Evolutionary conservation across 2,888 invertebrate genomes (phyloP).

Genomic region (Microplitis deprimator): DNA sequence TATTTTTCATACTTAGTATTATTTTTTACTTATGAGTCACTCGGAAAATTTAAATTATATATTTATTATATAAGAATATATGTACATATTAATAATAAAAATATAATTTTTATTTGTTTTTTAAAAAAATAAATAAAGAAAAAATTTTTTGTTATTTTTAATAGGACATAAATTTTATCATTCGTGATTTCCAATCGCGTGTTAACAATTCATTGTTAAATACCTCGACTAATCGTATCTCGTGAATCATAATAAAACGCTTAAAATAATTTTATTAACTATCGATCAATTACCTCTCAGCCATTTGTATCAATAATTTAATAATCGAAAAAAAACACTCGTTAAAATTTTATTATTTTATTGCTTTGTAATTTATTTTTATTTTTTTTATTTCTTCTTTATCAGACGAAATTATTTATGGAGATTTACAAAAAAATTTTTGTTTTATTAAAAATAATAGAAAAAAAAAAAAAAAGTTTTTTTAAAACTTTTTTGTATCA

Average conservation of each 20-base stretch:
- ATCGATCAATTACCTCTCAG: neutral
- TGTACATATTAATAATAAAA: too few species aligned
- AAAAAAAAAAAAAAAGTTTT: slow-evolving; percentile 53
- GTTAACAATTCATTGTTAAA: neutral
- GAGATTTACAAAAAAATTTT: neutral
- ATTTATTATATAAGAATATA: too few species aligned
- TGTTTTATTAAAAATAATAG: slow-evolving; percentile 2
- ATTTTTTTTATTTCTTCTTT: slow-evolving; percentile 2
- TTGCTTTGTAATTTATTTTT: neutral
- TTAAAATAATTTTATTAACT: slow-evolving; percentile 1
- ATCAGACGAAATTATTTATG: neutral
- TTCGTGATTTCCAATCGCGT: neutral
- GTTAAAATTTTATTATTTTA: slow-evolving; percentile 51
- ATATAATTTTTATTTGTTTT: too few species aligned
- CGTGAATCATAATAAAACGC: neutral
- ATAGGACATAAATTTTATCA: slow-evolving; percentile 55
- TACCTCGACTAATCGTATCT: neutral
- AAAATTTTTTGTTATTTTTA: neutral
- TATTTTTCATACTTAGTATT: too few species aligned
- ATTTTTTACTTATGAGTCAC: too few species aligned
- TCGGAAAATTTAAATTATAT: too few species aligned
- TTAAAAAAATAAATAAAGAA: too few species aligned
- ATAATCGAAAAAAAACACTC: slow-evolving; percentile 57
- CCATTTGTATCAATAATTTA: slow-evolving; percentile 46
- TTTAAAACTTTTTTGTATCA: slow-evolving; percentile 54